A percentile compares a stretch with the other conserved stretches of the same genome.
Evolutionary conservation across 2,797 vertebrate species (phyloP).

Genomic region (Diceros bicornis): DNA sequence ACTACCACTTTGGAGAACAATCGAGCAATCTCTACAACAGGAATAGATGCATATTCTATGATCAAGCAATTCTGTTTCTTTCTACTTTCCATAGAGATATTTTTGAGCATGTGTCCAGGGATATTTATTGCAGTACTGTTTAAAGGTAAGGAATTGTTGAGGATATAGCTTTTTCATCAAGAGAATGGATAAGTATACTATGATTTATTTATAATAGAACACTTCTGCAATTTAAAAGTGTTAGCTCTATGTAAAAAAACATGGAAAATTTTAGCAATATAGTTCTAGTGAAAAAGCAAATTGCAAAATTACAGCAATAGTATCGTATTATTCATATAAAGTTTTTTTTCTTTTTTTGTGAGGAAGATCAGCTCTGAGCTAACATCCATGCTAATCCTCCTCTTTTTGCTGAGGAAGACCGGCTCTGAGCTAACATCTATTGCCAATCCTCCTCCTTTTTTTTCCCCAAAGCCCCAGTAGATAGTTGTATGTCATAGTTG

Average conservation of each 20-base stretch:
- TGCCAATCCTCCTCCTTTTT: too few relatives aligned
- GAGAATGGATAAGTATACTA: not conserved
- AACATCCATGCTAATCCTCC: too few relatives aligned
- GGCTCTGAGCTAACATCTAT: too few relatives aligned
- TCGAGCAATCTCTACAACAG: not conserved
- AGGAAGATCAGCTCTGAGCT: too few relatives aligned
- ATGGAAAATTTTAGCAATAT: not conserved
- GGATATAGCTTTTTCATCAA: slow-evolving; percentile 16
- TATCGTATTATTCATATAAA: not conserved
- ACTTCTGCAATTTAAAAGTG: not conserved
- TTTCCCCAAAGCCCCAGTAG: too few relatives aligned
- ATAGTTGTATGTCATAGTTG: too few relatives aligned
- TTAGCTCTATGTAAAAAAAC: not conserved
- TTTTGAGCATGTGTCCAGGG: slow-evolving; percentile 26
- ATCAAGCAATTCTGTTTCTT: not conserved
- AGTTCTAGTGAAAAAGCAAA: slow-evolving; percentile 32
- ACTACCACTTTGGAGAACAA: slow-evolving; percentile 18
- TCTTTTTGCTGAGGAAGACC: too few relatives aligned
- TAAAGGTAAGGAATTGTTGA: slow-evolving; percentile 15
- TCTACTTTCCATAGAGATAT: slow-evolving; percentile 52
- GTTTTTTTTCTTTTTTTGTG: not conserved
- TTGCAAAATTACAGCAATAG: not conserved
- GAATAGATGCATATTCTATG: not conserved
- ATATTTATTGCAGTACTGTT: slow-evolving; percentile 44
- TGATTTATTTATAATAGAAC: slow-evolving; percentile 49